Percentiles rank a stretch among this genome's conserved stretches.
Conservation (phyloP, 2,797 vertebrate genomes). For the Alectoris magna region DNA sequence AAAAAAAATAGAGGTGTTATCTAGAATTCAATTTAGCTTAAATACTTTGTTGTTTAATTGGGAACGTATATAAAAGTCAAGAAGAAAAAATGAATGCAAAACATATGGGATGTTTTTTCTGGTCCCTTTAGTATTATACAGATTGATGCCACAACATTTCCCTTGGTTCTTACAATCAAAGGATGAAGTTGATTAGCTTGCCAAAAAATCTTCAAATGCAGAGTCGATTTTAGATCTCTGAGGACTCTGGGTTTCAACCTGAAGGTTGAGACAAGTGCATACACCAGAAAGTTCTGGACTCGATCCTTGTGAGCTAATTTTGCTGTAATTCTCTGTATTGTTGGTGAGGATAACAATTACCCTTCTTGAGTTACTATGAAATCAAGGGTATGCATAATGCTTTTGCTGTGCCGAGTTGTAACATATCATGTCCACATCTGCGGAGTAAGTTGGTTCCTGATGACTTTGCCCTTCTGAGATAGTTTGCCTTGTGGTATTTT, state of each 20-base stretch:
- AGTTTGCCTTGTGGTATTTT: too few relatives aligned
- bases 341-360: neutral
- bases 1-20: neutral
- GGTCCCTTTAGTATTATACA: neutral
- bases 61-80: neutral
- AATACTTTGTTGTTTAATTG: neutral
- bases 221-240: neutral
- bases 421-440: neutral
- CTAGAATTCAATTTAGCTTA: neutral
- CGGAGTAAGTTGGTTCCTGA: neutral
- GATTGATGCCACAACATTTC: neutral
- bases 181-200: neutral
- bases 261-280: neutral
- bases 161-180: neutral
- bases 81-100: neutral
- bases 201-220: neutral
- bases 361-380: neutral
- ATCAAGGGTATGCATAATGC: neutral
- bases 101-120: neutral
- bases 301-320: neutral
- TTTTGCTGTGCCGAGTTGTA: neutral
- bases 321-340: neutral
- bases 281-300: neutral
- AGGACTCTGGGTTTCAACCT: neutral
- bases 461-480: neutral